Conservation (phyloP, 2,113 vertebrate genomes). For the Pagrus major region DNA sequence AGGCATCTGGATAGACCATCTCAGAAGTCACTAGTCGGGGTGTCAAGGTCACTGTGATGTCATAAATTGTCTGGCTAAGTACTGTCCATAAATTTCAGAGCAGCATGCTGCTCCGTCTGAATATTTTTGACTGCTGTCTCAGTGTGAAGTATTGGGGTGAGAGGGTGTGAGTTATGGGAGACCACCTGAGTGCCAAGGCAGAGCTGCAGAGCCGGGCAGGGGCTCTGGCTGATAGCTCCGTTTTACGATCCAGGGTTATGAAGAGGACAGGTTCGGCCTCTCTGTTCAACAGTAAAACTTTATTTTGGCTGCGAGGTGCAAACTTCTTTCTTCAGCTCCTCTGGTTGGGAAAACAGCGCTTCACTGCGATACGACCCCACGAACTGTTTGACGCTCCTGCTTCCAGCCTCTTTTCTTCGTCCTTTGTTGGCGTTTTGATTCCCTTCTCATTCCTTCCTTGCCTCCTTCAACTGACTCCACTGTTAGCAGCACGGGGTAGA, state of each 20-base stretch:
- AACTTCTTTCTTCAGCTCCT: conserved; percentile 33
- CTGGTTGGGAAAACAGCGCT: conserved; percentile 47
- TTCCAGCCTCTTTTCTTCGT: conserved; percentile 25
- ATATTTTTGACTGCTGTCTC: conserved; percentile 56
- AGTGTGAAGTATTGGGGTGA: conserved; percentile 55
- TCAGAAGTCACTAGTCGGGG: conserved; percentile 44
- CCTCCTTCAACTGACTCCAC: conserved; percentile 28
- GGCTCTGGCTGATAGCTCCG: conserved; percentile 36
- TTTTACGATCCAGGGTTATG: conserved; percentile 59
- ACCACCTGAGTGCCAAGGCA: conserved; percentile 72
- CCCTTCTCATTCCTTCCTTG: conserved; percentile 21
- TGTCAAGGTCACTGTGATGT: conserved; percentile 56
- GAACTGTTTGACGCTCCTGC: conserved; percentile 54
- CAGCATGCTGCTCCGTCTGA: conserved; percentile 58
- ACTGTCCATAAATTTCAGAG: conserved; percentile 70
- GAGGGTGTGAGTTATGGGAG: conserved; percentile 69
- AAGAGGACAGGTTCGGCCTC: conserved; percentile 54
- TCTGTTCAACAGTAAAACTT: conserved; percentile 40
- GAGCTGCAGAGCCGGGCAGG: conserved; percentile 45
- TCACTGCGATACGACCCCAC: conserved; percentile 1
- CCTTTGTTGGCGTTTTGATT: conserved; percentile 38
- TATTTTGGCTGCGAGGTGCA: conserved; percentile 60
- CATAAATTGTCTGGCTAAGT: conserved; percentile 70
- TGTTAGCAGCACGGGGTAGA: conserved; percentile 28
- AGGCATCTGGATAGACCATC: conserved; percentile 74